phyloP scores from a whole-genome alignment of 37 sponge, comb jelly and placozoan genomes.

The Beroe forskalii region DNA sequence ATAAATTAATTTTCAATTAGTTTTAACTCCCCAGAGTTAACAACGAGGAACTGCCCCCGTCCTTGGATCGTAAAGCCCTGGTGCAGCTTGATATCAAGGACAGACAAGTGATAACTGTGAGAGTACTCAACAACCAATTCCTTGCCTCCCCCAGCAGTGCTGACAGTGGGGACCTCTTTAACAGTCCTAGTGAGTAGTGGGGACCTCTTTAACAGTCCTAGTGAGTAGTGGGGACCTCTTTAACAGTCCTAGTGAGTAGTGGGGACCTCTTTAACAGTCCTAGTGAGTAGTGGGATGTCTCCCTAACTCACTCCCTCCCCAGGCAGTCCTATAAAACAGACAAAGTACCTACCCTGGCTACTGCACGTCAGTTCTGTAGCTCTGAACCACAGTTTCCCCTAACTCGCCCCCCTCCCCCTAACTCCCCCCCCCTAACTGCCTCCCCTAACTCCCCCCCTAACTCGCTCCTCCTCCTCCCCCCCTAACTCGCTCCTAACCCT shows the following conservation, averaged over 20 bases:
- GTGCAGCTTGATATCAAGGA: constrained; percentile 40
- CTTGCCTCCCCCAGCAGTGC: constrained; percentile 21
- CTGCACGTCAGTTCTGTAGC: constrained; percentile 34
- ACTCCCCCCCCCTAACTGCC: neutral
- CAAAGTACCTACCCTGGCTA: constrained; percentile 54
- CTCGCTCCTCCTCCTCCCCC: neutral
- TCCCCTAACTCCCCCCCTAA: neutral
- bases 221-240: too few relatives aligned
- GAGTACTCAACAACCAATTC: neutral
- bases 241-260: too few relatives aligned
- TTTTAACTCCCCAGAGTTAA: constrained; percentile 6
- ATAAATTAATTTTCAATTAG: too few relatives aligned
- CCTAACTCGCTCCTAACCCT: neutral
- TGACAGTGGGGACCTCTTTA: constrained; percentile 4
- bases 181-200: constrained; percentile 6
- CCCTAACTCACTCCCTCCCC: too few relatives aligned
- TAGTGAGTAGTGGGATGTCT: neutral
- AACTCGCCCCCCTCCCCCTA: too few relatives aligned
- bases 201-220: too few relatives aligned
- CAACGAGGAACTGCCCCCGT: constrained; percentile 22
- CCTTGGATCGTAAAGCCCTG: constrained; percentile 44
- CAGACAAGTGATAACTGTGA: constrained; percentile 27
- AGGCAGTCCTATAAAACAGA: constrained; percentile 59
- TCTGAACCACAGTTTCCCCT: neutral
- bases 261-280: too few relatives aligned